Base-by-base conservation (phyloP, 1,140 invertebrate genomes). In the Heterodera carotae region DNA sequence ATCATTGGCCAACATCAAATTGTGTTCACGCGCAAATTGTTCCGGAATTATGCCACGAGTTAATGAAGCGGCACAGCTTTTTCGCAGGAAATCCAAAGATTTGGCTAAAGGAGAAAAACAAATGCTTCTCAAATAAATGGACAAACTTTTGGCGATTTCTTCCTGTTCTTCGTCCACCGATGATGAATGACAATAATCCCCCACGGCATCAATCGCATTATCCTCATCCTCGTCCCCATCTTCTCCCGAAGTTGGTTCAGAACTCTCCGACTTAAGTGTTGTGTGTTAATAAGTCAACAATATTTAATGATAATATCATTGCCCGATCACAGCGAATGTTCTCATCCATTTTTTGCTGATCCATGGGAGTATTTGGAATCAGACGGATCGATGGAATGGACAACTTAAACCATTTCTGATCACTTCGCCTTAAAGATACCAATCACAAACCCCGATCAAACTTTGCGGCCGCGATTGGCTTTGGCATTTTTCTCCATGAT, bases 1-100 rank as follows among this genome's bases (percentile, higher is more conserved):
- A 36, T 15, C 79, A 25, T 72, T 83, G 56, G 92, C 93, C 86
- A 95, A 94, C 27, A 92, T 92, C 53, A 95, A 89, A 89, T 95
- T 95, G 84, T 95, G 93, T 84, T 93, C 92, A n/a, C 68, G 66
- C 10, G 77, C 77, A 56, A 78, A 78, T 25, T 78, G 72, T 68
- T 78, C 77, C 25, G 77, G 77, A 12, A 69, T 78, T 18, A 68
- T 29, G 34, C 31, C 53, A 15, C 15, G 59, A 2, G 64, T 18
- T 22, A 93, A 73, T 66, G 85, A 77, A 2, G 80, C 53, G 15
- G 78, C 70, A 34, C 79, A 85, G 10, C 60, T 73, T 27, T 77
- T 27, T 6, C 81, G 66, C 25, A 75, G 79, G 22, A 48, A 18
- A 33, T 82, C 79, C 60, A 85, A 60, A 31, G 80, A 68, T 68